Evolutionary conservation across 2,113 vertebrate genomes (phyloP).

Genomic region (Salvelinus namaycush): DNA sequence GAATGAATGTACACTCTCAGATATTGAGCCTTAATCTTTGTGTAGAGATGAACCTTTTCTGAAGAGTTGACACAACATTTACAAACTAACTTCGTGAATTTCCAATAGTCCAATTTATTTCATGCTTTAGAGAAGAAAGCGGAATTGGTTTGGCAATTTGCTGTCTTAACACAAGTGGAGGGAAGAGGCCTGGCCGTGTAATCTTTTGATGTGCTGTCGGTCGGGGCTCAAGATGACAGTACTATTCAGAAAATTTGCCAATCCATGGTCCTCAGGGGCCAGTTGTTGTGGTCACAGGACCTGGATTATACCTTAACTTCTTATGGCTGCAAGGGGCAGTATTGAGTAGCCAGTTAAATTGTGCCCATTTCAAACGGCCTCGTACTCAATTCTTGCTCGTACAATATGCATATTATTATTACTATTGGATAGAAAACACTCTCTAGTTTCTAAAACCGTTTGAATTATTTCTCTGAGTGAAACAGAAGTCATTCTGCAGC

Average conservation of each 20-base stretch:
- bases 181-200: conserved; percentile 39
- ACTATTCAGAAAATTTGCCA: conserved; percentile 77
- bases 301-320: conserved; percentile 82
- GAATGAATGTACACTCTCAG: not conserved
- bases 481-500: too few relatives aligned
- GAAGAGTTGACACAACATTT: not conserved
- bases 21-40: not conserved
- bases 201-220: conserved; percentile 65
- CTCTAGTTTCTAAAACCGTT: too few relatives aligned
- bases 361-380: too few relatives aligned
- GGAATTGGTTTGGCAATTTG: conserved; percentile 21
- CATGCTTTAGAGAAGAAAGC: not conserved
- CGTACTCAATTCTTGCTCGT: too few relatives aligned
- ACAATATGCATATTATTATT: too few relatives aligned
- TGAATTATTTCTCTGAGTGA: too few relatives aligned
- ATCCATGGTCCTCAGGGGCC: conserved; percentile 71
- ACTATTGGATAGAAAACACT: too few relatives aligned
- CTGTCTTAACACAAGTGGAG: conserved; percentile 2
- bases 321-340: too few relatives aligned
- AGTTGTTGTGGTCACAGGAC: conserved; percentile 78
- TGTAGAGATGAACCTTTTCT: not conserved
- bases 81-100: not conserved
- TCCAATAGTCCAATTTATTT: too few relatives aligned
- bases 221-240: conserved; percentile 56
- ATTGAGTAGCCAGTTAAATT: too few relatives aligned